Conservation (phyloP, 2,113 vertebrate genomes). For the Oophaga pumilio region DNA sequence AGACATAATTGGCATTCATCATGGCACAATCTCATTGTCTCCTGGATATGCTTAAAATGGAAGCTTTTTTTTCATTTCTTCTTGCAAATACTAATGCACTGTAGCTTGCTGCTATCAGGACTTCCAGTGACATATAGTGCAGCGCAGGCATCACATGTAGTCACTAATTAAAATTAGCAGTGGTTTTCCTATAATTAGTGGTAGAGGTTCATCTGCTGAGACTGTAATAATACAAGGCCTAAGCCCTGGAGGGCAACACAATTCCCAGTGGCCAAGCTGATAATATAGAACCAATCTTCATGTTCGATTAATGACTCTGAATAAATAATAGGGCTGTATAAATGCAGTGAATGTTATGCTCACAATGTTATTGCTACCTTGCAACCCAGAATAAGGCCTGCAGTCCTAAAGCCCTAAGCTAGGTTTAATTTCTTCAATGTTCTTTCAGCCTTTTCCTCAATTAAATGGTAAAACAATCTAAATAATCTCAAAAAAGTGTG, state of each 20-base stretch:
- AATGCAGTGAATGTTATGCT: background rate
- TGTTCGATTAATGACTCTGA: background rate
- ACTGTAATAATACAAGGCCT: constrained; percentile 16
- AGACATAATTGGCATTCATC: background rate
- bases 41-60: background rate
- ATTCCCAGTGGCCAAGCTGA: background rate
- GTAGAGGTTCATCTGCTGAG: background rate
- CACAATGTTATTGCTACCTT: background rate
- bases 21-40: background rate
- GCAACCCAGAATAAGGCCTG: background rate
- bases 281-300: background rate
- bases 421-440: background rate
- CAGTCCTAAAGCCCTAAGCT: background rate
- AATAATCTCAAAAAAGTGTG: background rate
- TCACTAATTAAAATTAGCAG: constrained; percentile 26
- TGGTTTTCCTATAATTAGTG: constrained; percentile 19
- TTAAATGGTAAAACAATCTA: background rate
- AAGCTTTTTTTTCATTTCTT: background rate
- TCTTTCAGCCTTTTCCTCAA: background rate
- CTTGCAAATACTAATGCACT: background rate
- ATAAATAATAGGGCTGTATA: background rate
- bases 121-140: background rate
- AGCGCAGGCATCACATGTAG: background rate
- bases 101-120: background rate
- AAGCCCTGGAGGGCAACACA: constrained; percentile 1